Base-by-base conservation (phyloP, 35 echinoderm and acorn worm species). In the Heliocidaris tuberculata region DNA sequence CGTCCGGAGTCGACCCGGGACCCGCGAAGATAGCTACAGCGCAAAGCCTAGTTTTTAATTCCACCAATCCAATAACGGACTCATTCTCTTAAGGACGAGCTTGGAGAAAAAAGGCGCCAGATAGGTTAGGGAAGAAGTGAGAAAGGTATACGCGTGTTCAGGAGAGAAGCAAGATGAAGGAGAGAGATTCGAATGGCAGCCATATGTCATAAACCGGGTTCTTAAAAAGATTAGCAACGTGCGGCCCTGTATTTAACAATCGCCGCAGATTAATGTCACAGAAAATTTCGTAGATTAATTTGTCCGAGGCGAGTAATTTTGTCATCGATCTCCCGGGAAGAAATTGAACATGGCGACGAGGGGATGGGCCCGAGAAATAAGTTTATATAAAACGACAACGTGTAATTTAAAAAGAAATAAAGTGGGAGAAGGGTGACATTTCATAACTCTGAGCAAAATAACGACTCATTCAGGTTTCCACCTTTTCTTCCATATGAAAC, bases 231-330 rank as follows among this genome's bases (percentile, higher is more conserved):
- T 89, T 89, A 89, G 31, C 31, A 32, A 16, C 32, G 87, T 27
- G 31, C 87, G 87, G 31, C 87, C 47, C 31, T 89, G 31, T 89
- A 47, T 32, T 48, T 32, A 89, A 89, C 87, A 89, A 89, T 47
- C 87, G 87, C 87, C 87, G 87, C 87, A 32, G 31, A 47, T 89
- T 89, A 89, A 89, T 47, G 87, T 89, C 87, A 89, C 87, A 47
- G 87, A 89, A 48, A 89, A 89, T 89, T 89, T 89, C 87, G 29
- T n/a, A 89, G 87, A 89, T 89, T 89, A 89, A 89, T 89, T 89
- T 89, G 87, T 48, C 47, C 9, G 31, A 89, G 47, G 87, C 47
- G 87, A 32, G 31, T 89, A 89, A 89, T 89, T 89, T 89, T 89
- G 87, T 89, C 87, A 89, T 89, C 87, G 87, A 89, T 89, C 87